Conservation (phyloP, 92 coral and sea anemone genomes). For the Siderastrea siderea region DNA sequence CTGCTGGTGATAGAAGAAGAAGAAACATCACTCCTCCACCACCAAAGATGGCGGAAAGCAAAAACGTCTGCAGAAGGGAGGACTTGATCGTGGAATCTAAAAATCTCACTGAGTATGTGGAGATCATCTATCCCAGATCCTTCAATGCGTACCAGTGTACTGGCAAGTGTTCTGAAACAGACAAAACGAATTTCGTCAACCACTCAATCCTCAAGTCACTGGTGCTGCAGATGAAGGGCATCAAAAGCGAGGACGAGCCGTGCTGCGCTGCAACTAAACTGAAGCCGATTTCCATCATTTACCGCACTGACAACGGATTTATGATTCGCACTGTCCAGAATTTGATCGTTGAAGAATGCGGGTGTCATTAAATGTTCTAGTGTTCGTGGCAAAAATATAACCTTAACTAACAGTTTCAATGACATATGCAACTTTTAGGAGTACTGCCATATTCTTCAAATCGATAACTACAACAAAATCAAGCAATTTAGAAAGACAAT, state of each 20-base stretch:
- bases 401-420: background rate
- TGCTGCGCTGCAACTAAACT: constrained; percentile 36
- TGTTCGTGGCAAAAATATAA: background rate
- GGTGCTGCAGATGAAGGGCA: background rate
- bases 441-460: no score
- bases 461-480: no score
- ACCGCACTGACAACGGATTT: background rate
- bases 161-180: constrained; percentile 19
- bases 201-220: constrained; percentile 20
- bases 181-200: background rate
- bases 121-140: background rate
- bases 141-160: constrained; percentile 36
- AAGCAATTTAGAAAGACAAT: no score
- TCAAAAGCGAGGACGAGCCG: background rate
- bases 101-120: background rate
- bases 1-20: background rate
- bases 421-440: background rate
- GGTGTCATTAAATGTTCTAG: constrained; percentile 14
- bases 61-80: constrained; percentile 4
- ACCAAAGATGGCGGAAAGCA: background rate
- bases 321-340: background rate
- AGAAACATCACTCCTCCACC: background rate
- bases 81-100: constrained; percentile 9
- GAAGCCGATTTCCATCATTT: background rate
- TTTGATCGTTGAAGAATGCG: constrained; percentile 31